Evolutionary conservation across 2,797 vertebrate genomes (phyloP), one percentile per base, ranked within the genome.

Genomic region (Botia almorhae): DNA sequence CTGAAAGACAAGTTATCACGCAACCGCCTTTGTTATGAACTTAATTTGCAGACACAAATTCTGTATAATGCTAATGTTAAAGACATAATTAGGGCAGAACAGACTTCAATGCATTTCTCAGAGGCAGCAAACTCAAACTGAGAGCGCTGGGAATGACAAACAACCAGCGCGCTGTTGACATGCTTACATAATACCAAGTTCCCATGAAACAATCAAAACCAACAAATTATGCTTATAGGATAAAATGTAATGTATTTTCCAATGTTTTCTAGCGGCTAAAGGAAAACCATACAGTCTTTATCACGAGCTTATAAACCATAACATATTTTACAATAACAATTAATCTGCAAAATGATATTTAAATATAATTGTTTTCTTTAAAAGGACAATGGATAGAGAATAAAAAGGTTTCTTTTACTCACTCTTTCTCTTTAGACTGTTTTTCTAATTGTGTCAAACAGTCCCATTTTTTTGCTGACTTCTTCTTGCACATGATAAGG

Each of bases 381-480:
- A 43, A 43, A 43, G 39, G 39, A 43, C 7, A 43, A 43, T 8
- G 39, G 10, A 8, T 8, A 43, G 39, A 43, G 39, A 43, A 43
- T 43, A 8, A 43, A 10, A 10, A 4, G 0, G 56, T 48, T 39
- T 5, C 10, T 39, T 64, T 2, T 56, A 95, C 97, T 95, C 88
- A 99, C 97, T 97, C 96, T 89, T 98, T 98, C n/a, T 98, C 97
- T 90, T 98, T 99, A 2, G 95, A 93, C 85, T 96, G 94, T 87
- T 98, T 98, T 82, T 98, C 97, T 86, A 96, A 94, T 81, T 96
- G 94, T 74, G 98, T 99, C 81, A 99, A 89, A 84, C 94, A 99
- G 0, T 98, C 97, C 98, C 98, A 99, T 85, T 96, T 96, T 85
- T 96, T 96, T 76, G 94, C 89, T 0, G 88, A 80, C 87, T 95